A percentile compares a stretch with the other conserved stretches of the same genome.
These are phyloP conservation scores for Caenorhabditis latens DNA, from an alignment of 1,140 invertebrate genomes.

Conservation along the genomic window DNA sequence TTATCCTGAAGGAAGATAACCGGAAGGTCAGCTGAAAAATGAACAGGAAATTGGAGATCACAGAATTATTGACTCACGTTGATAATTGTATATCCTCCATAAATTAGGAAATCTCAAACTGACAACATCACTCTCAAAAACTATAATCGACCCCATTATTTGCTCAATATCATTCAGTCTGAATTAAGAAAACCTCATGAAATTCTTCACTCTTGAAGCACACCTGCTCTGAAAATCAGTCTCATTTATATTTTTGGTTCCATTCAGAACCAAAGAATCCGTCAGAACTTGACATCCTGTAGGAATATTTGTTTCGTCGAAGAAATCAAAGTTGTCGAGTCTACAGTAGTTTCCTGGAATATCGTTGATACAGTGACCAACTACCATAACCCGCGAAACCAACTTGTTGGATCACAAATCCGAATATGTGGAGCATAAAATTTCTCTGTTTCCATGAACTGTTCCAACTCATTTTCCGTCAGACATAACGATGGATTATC, in stretches of 20 bases:
- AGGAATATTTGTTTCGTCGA: constrained; percentile 19
- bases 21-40: constrained; percentile 14
- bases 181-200: neutral
- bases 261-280: constrained; percentile 30
- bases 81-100: constrained; percentile 32
- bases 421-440: constrained; percentile 40
- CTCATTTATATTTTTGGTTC: neutral
- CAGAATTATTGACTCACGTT: neutral
- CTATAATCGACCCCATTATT: constrained; percentile 10
- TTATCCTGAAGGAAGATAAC: constrained; percentile 47
- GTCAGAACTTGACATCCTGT: constrained; percentile 28
- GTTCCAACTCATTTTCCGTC: neutral
- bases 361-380: neutral
- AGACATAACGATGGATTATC: constrained; percentile 40
- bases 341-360: constrained; percentile 30
- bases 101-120: constrained; percentile 16
- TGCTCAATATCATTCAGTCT: constrained; percentile 27
- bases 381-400: neutral
- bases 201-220: neutral
- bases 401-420: constrained; percentile 41
- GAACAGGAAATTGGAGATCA: no score
- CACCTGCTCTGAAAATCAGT: neutral
- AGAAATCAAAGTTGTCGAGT: constrained; percentile 28
- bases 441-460: neutral
- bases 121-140: constrained; percentile 24